Evolutionary conservation across 2,888 invertebrate genomes (phyloP).

Genomic region (Hirtodrosophila confusa): DNA sequence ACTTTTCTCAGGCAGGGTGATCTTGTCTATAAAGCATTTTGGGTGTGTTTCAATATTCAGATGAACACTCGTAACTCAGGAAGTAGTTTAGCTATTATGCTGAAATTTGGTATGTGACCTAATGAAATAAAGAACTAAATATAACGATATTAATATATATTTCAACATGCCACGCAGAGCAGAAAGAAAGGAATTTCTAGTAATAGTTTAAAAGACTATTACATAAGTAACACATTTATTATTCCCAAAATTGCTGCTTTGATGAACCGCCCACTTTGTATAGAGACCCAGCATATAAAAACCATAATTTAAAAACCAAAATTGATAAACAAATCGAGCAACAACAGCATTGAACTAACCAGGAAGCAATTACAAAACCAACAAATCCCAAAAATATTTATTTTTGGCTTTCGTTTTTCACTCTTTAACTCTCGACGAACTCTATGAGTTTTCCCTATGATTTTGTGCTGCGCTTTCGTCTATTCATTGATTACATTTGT

Average conservation of each 20-base stretch:
- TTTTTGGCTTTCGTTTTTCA: conserved; percentile 23
- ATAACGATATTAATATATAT: too few species aligned
- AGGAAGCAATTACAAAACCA: conserved; percentile 51
- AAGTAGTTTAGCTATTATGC: too few species aligned
- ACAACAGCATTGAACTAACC: conserved; percentile 13
- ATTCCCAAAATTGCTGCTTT: conserved; percentile 10
- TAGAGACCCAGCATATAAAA: not conserved
- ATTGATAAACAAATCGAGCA: conserved; percentile 33
- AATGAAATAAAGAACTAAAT: too few species aligned
- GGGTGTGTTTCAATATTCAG: too few species aligned
- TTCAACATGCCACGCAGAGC: too few species aligned
- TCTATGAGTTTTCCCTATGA: conserved; percentile 1
- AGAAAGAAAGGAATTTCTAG: too few species aligned
- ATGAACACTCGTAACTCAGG: too few species aligned
- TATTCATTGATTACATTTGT: conserved; percentile 69
- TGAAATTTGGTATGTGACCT: too few species aligned
- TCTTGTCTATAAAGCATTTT: too few species aligned
- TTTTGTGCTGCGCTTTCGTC: conserved; percentile 35
- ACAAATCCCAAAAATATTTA: conserved; percentile 34
- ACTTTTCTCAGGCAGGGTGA: conserved; percentile 17
- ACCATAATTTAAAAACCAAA: conserved; percentile 18
- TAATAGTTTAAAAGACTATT: too few species aligned
- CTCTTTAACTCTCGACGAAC: conserved; percentile 34
- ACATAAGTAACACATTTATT: not conserved
- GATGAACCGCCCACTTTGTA: conserved; percentile 24